Evolutionary conservation across 2,888 invertebrate species (phyloP).

Genomic region (Ceraclea dissimilis): DNA sequence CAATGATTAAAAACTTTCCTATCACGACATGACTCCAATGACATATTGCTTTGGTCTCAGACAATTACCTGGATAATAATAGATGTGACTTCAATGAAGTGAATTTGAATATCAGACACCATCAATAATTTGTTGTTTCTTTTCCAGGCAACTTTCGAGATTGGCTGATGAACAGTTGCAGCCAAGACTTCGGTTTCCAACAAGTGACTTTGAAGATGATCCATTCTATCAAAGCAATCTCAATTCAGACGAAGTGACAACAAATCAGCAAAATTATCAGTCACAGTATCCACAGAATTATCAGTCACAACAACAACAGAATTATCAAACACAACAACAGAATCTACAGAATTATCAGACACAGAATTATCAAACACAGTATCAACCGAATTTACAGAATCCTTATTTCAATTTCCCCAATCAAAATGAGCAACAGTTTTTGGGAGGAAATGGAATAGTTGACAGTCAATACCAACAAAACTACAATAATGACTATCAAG

Average conservation of each 20-base stretch:
- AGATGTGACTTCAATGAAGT: too few relatives aligned
- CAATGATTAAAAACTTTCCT: too few relatives aligned
- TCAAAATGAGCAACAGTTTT: background rate
- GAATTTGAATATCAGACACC: too few relatives aligned
- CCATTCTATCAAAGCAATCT: conserved; percentile 2
- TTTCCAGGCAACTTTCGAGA: conserved; percentile 17
- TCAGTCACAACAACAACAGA: background rate
- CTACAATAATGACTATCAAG: background rate
- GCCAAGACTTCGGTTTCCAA: conserved; percentile 20
- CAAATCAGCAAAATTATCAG: background rate
- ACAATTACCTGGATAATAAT: too few relatives aligned
- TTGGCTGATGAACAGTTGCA: conserved; percentile 12
- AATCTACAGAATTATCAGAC: background rate
- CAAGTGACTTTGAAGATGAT: conserved; percentile 9
- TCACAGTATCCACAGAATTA: too few relatives aligned
- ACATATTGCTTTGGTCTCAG: too few relatives aligned
- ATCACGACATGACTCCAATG: too few relatives aligned
- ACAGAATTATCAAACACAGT: background rate
- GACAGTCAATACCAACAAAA: background rate
- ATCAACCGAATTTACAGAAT: background rate
- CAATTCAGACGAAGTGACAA: background rate
- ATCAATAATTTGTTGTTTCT: background rate
- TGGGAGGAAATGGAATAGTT: background rate
- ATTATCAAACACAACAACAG: conserved; percentile 1
- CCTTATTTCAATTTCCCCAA: background rate